Evolutionary conservation across 2,888 invertebrate genomes (phyloP), one percentile per base, ranked within the genome.

Genomic region (Tenthredo scrophulariae): DNA sequence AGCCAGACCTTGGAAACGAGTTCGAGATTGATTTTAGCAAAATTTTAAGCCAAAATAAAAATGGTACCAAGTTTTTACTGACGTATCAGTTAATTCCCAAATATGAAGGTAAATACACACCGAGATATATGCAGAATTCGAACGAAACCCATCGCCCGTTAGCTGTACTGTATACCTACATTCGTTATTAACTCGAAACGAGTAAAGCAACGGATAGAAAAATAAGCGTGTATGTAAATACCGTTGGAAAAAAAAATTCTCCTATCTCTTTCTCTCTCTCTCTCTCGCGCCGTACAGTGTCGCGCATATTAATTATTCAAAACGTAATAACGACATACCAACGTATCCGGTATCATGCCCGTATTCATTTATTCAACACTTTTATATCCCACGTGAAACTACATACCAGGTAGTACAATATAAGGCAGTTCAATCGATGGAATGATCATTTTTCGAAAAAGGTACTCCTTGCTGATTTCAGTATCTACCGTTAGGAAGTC

Each of bases 321-420:
- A 77, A 50, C 29, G 77, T 54, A 77, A 77, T 77, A 77, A 77
- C 77, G 77, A 77, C 77, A 54, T 77, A n/a, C 54, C 26, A 26
- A 50, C 46, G 77, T 54, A 77, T 54, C 46, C 77, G 54, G 54
- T 77, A 29, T 77, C 54, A 77, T 40, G 54, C 46, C 33, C n/a
- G 13, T 26, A 22, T 77, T 77, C 77, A 77, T 77, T 77, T 40
- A 77, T 75, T 37, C 82, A 86, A 84, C 79, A 80, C 75, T 85
- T 62, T 80, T 26, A 54, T 29, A 46, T 29, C 6, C 54, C 15
- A 33, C 54, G 77, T 13, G 29, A 29, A 33, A 67, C 33, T 18
- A n/a, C n/a, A 18, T 67, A 67, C 67, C 2, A 33, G 6, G 6
- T 67, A 33, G 10, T 18, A 67, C 6, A 33, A 54, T n/a, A 54